Evolutionary conservation across 1,140 invertebrate genomes (phyloP), one percentile per base, ranked within the genome.

Genomic region (Linepithema humile): DNA sequence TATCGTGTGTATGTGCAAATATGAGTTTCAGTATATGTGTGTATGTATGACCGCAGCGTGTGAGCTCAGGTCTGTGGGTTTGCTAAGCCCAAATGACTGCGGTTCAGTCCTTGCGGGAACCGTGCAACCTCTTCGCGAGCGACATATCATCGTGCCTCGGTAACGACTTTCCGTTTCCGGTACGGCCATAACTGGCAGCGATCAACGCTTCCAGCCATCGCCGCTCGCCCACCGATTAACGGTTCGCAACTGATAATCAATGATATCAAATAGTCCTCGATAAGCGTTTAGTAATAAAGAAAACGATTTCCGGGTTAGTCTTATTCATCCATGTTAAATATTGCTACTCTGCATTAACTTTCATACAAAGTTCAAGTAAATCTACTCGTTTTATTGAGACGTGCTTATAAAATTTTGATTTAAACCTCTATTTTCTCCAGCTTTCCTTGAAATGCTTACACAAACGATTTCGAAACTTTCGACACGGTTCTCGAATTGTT

Each of bases 161-260:
- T 29, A 82, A 72, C 40, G 55, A 74, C 78, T 74, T 87, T 86
- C 85, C 67, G 82, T 45, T 87, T 84, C 82, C 86, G 82, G 50
- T 32, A 38, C 45, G 29, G 23, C 67, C 69, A 69, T 74, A 74
- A 74, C 40, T 45, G 26, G 70, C 48, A 67, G 45, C 43, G 55
- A 35, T n/a, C n/a, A n/a, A 65, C 6, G 84, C 62, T 62, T 32
- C 53, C 43, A 45, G 43, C 43, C n/a, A n/a, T n/a, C n/a, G n/a
- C n/a, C n/a, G n/a, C n/a, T n/a, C n/a, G n/a, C 57, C 26, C 50
- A 53, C 29, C n/a, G 55, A 26, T 43, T 57, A 59, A n/a, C 69
- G 26, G 20, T 40, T 40, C 48, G 45, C 60, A 50, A 23, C 6
- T 48, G 85, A 88, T 84, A 88, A 87, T 38, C 45, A 73, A 59